Percentiles rank a stretch among this genome's conserved stretches.
Evolutionary conservation across 2,888 invertebrate species (phyloP).

Genomic region (Venustoraphidia nigricollis): DNA sequence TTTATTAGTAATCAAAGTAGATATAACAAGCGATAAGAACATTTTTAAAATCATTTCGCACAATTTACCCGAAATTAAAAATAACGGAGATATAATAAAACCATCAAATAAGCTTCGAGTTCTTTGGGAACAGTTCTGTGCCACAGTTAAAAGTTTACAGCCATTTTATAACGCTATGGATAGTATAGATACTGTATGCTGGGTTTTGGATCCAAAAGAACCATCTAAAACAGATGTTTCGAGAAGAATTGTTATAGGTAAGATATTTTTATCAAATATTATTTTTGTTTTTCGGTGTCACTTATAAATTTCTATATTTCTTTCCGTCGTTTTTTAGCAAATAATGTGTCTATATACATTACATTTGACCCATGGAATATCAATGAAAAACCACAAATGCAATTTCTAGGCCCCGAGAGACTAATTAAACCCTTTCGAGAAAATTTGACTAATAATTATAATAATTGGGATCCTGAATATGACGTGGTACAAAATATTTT

Average conservation of each 20-base stretch:
- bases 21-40: slow-evolving; percentile 13
- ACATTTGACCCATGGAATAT: slow-evolving; percentile 23
- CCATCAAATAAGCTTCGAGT: slow-evolving; percentile 16
- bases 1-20: slow-evolving; percentile 14
- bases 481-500: slow-evolving; percentile 22
- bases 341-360: slow-evolving; percentile 24
- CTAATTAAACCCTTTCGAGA: slow-evolving; percentile 17
- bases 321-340: slow-evolving; percentile 16
- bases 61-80: slow-evolving; percentile 18
- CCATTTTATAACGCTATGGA: slow-evolving; percentile 27
- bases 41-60: slow-evolving; percentile 18
- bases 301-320: background rate
- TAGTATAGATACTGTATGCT: slow-evolving; percentile 23
- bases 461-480: slow-evolving; percentile 22
- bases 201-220: slow-evolving; percentile 27
- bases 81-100: slow-evolving; percentile 8
- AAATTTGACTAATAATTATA: slow-evolving; percentile 21
- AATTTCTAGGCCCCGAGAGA: slow-evolving; percentile 26
- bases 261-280: background rate
- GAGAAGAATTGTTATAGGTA: slow-evolving; percentile 26
- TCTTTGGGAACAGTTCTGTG: slow-evolving; percentile 20
- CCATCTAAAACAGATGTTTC: slow-evolving; percentile 22
- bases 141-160: slow-evolving; percentile 19
- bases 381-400: slow-evolving; percentile 22
- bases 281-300: no score